A percentile compares a stretch with the other conserved stretches of the same genome.
phyloP scores from a whole-genome alignment of 2,113 vertebrate genomes.

The Brachionichthys hirsutus region DNA sequence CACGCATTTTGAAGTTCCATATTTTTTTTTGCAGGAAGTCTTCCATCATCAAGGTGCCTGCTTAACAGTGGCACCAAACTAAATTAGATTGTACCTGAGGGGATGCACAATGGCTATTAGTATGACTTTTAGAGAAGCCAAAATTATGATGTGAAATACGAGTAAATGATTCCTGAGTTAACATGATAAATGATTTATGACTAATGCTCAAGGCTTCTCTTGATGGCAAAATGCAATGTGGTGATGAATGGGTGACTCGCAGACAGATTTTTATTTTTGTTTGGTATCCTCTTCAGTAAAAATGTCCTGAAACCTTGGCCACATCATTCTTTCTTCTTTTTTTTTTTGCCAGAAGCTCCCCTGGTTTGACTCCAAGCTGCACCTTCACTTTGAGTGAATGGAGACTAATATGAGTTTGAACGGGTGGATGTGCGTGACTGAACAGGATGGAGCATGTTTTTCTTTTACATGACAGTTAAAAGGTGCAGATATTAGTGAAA shows the following conservation, averaged over 20 bases:
- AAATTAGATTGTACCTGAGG: constrained; percentile 63
- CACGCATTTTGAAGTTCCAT: constrained; percentile 71
- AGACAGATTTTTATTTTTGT: neutral
- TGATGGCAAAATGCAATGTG: constrained; percentile 49
- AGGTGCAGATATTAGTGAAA: too few species aligned
- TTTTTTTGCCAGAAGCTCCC: too few species aligned
- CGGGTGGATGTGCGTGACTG: too few species aligned
- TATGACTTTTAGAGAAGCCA: constrained; percentile 60
- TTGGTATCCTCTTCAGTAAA: too few species aligned
- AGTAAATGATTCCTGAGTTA: constrained; percentile 69
- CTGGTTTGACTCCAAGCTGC: too few species aligned
- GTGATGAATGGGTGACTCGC: constrained; percentile 54
- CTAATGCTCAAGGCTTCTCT: constrained; percentile 54
- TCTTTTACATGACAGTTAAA: too few species aligned
- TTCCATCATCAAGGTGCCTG: constrained; percentile 74
- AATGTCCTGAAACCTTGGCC: too few species aligned
- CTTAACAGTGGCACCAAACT: constrained; percentile 66
- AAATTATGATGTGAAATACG: constrained; percentile 66
- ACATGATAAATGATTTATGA: constrained; percentile 68
- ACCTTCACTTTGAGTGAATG: too few species aligned
- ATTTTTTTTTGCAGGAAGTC: constrained; percentile 69
- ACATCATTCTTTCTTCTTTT: too few species aligned
- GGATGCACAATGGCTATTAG: constrained; percentile 42
- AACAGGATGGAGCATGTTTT: too few species aligned
- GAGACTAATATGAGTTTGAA: too few species aligned